Evolutionary conservation across 2,888 invertebrate species (phyloP).

Genomic region (Ophioninae sp.): DNA sequence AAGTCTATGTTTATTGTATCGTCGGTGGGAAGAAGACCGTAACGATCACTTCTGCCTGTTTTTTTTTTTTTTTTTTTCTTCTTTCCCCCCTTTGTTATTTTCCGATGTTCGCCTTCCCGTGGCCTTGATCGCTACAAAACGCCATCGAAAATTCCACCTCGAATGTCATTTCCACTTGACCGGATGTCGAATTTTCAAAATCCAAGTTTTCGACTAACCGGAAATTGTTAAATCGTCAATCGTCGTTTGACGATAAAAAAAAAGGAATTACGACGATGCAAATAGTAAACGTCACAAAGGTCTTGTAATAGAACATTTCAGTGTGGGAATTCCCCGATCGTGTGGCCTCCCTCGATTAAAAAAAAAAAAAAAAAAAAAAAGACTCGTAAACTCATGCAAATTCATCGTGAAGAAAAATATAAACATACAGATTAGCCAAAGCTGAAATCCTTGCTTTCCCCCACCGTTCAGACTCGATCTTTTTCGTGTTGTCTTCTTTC

Average conservation of each 20-base stretch:
- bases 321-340: neutral
- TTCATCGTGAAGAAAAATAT: conserved; percentile 47
- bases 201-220: no score
- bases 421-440: conserved; percentile 39
- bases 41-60: conserved; percentile 36
- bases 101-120: conserved; percentile 23
- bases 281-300: neutral
- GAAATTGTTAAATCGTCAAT: no score
- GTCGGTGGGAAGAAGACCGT: conserved; percentile 45
- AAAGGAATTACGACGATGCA: no score
- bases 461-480: conserved; percentile 6
- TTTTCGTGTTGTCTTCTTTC: conserved; percentile 25
- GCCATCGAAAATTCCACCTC: neutral
- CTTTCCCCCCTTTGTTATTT: conserved; percentile 19
- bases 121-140: conserved; percentile 4
- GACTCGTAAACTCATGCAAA: conserved; percentile 56
- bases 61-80: conserved; percentile 19
- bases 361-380: neutral
- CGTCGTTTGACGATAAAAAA: no score
- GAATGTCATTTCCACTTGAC: neutral
- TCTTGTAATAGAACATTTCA: neutral
- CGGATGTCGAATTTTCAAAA: neutral
- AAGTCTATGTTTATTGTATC: conserved; percentile 66
- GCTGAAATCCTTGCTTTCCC: conserved; percentile 51
- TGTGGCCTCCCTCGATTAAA: neutral